These are phyloP conservation scores for Atherix ibis DNA, from an alignment of 2,888 invertebrate genomes.

Conservation along the genomic window DNA sequence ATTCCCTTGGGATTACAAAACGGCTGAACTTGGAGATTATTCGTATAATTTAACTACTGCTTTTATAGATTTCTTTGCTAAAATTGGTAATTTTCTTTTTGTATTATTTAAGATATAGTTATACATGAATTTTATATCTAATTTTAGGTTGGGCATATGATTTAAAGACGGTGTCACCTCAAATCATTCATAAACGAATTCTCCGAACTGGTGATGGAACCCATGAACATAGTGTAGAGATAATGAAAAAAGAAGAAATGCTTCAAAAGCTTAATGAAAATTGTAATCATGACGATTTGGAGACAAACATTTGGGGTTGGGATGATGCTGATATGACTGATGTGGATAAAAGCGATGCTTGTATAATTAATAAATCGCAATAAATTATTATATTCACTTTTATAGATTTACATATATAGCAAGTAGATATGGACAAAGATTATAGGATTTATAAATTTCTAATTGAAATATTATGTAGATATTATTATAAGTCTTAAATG, in stretches of 20 bases:
- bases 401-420: no score
- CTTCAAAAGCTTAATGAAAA: slow-evolving; percentile 15
- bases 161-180: slow-evolving; percentile 57
- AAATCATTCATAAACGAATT: slow-evolving; percentile 53
- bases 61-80: slow-evolving; percentile 50
- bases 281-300: slow-evolving; percentile 31
- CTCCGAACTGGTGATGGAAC: slow-evolving; percentile 59
- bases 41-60: slow-evolving; percentile 45
- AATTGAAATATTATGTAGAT: no score
- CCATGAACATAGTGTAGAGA: slow-evolving; percentile 26
- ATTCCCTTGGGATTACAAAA: slow-evolving; percentile 71
- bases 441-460: no score
- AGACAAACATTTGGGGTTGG: slow-evolving; percentile 63
- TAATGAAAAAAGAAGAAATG: slow-evolving; percentile 14
- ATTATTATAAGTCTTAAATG: no score
- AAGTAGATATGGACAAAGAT: no score
- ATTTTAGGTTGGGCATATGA: slow-evolving; percentile 68
- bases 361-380: slow-evolving; percentile 22
- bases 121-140: neutral
- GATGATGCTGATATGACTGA: slow-evolving; percentile 58
- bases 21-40: slow-evolving; percentile 53
- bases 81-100: slow-evolving; percentile 41
- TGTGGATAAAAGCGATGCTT: slow-evolving; percentile 44
- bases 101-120: neutral
- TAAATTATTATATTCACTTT: no score